Base-by-base conservation (phyloP, 2,113 vertebrate species). In the Apodemus sylvaticus region DNA sequence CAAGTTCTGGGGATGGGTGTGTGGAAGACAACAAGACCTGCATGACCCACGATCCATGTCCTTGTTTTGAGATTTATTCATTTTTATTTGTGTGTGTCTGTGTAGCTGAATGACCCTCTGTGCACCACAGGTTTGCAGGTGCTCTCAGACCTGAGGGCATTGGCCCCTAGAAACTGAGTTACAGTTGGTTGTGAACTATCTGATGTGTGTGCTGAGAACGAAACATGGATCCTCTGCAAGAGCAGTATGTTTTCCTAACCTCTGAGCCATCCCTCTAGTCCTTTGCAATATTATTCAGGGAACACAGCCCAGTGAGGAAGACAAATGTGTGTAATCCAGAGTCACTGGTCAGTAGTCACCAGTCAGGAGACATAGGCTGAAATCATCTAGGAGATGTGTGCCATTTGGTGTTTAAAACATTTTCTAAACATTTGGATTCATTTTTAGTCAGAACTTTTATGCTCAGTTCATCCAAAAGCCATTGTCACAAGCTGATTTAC, bases 381-480 rank as follows among this genome's bases (percentile, higher is more conserved):
- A 62, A 22, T 51, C 73, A 76, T 16, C 62, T 42, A 42, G 55
- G 48, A 58, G 7, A 34, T 39, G 19, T 51, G 19, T 86, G 68
- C 48, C 77, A 60, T 58, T 91, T 90, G 19, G 79, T 94, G 76
- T n/a, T 70, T 36, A 36, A 12, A 51, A 5, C 66, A 29, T 68
- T 90, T 62, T 36, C 83, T 62, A 92, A 95, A 82, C 26, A 66
- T 88, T 74, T 82, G 19, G 62, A 86, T 91, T 86, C 39, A 24
- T 48, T 93, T 77, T 96, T 86, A 94, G n/a, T 73, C 36, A 94
- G 12, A 97, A 60, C 4, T 60, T 86, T 93, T 17, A 93, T 8
- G 51, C 8, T 92, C 42, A 45, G 22, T 48, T 87, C 48, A 60
- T 81, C 34, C 88, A 53, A 91, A 34, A 34, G 19, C 36, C 79